phyloP scores from a whole-genome alignment of 2,113 vertebrate genomes.

The Scophthalmus maximus region DNA sequence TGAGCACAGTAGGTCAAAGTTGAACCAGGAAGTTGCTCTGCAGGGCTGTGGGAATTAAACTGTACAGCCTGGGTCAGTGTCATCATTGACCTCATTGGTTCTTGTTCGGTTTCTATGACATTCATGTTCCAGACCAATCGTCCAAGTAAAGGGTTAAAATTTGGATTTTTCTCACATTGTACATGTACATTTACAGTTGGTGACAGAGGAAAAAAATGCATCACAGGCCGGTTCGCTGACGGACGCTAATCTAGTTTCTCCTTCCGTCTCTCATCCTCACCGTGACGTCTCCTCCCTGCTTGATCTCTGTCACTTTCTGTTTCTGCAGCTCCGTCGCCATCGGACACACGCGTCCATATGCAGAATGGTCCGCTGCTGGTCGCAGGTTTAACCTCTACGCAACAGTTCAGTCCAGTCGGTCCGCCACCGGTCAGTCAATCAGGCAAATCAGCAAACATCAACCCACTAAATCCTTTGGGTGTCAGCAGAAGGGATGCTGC shows the following conservation, averaged over 20 bases:
- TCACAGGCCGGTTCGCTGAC: slow-evolving; percentile 24
- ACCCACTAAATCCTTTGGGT: neutral
- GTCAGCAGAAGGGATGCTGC: neutral
- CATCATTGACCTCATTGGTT: no score
- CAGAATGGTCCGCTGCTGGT: neutral
- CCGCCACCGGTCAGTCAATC: no score
- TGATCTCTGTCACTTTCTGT: neutral
- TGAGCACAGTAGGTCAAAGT: slow-evolving; percentile 23
- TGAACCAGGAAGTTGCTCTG: slow-evolving; percentile 15
- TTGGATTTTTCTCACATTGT: neutral
- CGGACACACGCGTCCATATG: neutral
- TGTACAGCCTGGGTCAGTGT: no score
- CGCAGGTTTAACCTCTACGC: slow-evolving; percentile 8
- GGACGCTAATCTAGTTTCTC: neutral
- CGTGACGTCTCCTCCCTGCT: neutral
- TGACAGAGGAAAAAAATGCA: slow-evolving; percentile 4
- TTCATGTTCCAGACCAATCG: no score
- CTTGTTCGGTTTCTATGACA: no score
- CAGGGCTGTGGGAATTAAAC: neutral
- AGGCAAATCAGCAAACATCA: no score
- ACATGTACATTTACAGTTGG: neutral
- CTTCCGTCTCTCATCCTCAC: slow-evolving; percentile 11
- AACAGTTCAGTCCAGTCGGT: no score
- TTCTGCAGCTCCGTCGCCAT: no score
- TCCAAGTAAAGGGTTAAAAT: no score